Percentiles rank a stretch among this genome's conserved stretches.
Conservation (phyloP, 1,140 invertebrate species). For the Thaumetopoea pityocampa region DNA sequence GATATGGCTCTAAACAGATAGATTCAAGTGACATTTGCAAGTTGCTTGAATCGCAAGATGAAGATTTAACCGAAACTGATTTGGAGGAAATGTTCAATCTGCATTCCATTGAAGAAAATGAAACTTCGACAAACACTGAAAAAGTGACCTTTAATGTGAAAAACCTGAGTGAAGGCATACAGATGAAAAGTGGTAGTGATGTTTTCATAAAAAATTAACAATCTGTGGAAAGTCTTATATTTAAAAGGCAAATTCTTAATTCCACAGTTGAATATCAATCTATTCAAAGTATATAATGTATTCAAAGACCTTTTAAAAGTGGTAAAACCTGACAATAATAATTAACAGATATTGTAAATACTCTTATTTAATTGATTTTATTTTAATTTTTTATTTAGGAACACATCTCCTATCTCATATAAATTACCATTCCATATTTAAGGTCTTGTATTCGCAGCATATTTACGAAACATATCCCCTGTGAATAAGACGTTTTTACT, state of each 20-base stretch:
- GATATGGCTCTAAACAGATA: slow-evolving; percentile 42
- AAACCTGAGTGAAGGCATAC: slow-evolving; percentile 31
- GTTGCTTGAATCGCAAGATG: slow-evolving; percentile 42
- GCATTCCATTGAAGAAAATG: slow-evolving; percentile 28
- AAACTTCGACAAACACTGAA: slow-evolving; percentile 31
- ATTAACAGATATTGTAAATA: slow-evolving; percentile 1
- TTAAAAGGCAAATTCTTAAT: slow-evolving; percentile 31
- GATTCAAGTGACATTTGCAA: slow-evolving; percentile 46
- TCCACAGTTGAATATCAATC: slow-evolving; percentile 25
- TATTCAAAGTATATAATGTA: no score
- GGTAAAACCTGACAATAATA: slow-evolving; percentile 26
- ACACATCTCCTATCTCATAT: slow-evolving; percentile 15
- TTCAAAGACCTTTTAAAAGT: slow-evolving; percentile 24
- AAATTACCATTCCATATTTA: slow-evolving; percentile 26
- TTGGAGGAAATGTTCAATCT: slow-evolving; percentile 44
- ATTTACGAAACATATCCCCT: slow-evolving; percentile 18
- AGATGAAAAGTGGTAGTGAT: slow-evolving; percentile 28
- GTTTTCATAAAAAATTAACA: slow-evolving; percentile 24
- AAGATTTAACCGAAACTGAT: slow-evolving; percentile 40
- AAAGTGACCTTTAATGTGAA: slow-evolving; percentile 36
- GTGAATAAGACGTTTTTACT: no score
- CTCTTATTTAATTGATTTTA: neutral
- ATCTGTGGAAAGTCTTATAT: slow-evolving; percentile 29
- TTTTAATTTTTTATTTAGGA: neutral
- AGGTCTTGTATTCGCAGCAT: slow-evolving; percentile 24